A percentile compares a stretch with the other conserved stretches of the same genome.
Conservation (phyloP, 2,113 vertebrate species). For the Piaya cayana region DNA sequence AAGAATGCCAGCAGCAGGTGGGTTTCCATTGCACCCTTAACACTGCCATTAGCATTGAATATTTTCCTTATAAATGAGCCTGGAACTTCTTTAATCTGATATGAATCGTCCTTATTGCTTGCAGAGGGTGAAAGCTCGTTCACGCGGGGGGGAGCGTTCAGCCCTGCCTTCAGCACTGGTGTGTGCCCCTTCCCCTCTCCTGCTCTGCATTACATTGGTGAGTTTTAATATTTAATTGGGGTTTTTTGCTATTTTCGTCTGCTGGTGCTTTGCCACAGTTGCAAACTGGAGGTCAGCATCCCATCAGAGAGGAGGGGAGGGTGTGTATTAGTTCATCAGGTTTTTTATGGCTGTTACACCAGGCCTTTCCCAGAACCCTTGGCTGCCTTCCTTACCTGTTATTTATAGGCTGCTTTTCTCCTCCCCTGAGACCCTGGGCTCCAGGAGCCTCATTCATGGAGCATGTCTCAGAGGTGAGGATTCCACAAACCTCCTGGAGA, state of each 20-base stretch:
- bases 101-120: slow-evolving; percentile 22
- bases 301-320: background rate
- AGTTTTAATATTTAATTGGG: slow-evolving; percentile 45
- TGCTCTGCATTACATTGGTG: background rate
- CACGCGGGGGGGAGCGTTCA: background rate
- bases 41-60: background rate
- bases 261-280: background rate
- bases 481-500: background rate
- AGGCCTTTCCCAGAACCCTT: slow-evolving; percentile 13
- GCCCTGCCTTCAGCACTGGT: background rate
- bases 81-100: slow-evolving; percentile 5
- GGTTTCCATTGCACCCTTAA: slow-evolving; percentile 35
- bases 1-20: background rate
- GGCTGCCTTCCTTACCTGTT: background rate
- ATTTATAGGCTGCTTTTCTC: background rate
- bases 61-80: slow-evolving; percentile 30
- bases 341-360: background rate
- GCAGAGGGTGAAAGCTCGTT: background rate
- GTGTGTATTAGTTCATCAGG: slow-evolving; percentile 4
- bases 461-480: rapidly evolving
- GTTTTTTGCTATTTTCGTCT: background rate
- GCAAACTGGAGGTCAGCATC: slow-evolving; percentile 16
- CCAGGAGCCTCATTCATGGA: background rate
- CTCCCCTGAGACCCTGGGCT: background rate
- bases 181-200: background rate